phyloP scores from a whole-genome alignment of 2,797 vertebrate species.

The Acanthurus lineatus region DNA sequence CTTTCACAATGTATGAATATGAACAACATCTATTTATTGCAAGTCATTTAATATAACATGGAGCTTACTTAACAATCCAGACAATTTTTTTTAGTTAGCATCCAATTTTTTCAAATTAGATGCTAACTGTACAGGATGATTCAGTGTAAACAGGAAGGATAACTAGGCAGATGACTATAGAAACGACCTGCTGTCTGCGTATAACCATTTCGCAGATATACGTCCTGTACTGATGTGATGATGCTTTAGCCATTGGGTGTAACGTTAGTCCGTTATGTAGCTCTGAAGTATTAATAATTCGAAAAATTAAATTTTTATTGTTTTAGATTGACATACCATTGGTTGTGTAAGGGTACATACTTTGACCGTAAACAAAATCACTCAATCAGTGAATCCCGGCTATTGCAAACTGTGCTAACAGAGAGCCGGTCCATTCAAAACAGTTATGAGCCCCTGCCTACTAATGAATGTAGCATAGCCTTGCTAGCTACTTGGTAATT shows the following conservation, averaged over 20 bases:
- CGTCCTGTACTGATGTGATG: neutral
- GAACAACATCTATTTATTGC: neutral
- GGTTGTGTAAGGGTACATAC: neutral
- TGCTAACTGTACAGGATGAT: neutral
- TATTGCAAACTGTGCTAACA: neutral
- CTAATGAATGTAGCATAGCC: constrained; percentile 32
- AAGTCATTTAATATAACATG: neutral
- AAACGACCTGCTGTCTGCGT: neutral
- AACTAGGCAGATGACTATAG: neutral
- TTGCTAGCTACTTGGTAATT: constrained; percentile 1
- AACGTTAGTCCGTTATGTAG: neutral
- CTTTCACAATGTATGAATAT: neutral
- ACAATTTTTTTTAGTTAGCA: no score
- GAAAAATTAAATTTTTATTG: no score
- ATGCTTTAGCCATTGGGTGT: neutral
- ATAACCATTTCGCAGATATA: neutral
- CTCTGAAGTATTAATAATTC: neutral
- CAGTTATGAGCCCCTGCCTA: constrained; percentile 19
- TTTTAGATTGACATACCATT: neutral
- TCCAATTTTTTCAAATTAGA: neutral
- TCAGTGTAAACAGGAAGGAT: neutral
- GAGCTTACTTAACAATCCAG: neutral
- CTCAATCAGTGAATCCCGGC: neutral
- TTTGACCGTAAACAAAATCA: neutral
- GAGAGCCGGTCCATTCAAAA: constrained; percentile 44